phyloP scores from a whole-genome alignment of 2,113 vertebrate species.

The Chaetorhynchus papuensis region DNA sequence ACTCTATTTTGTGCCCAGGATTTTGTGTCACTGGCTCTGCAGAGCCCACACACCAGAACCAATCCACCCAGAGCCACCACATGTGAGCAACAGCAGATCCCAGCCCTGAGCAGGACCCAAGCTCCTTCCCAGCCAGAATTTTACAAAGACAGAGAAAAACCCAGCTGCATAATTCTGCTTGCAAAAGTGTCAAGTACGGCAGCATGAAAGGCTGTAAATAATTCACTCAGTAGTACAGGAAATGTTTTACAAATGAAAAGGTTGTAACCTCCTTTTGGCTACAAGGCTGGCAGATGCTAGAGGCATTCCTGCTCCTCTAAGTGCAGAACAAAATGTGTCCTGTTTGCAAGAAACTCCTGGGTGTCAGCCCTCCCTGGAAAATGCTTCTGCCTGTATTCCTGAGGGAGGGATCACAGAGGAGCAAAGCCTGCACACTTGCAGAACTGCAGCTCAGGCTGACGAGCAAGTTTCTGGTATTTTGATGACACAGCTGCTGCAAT shows the following conservation, averaged over 20 bases:
- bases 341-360: background rate
- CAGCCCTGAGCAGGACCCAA: background rate
- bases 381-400: background rate
- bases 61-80: background rate
- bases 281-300: background rate
- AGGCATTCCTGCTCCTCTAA: background rate
- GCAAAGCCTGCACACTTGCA: background rate
- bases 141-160: background rate
- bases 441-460: background rate
- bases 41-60: background rate
- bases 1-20: rapidly evolving
- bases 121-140: background rate
- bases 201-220: background rate
- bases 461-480: background rate
- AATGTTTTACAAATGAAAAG: constrained; percentile 41
- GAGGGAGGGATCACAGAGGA: background rate
- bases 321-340: background rate
- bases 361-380: background rate
- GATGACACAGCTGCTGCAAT: background rate
- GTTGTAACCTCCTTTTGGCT: constrained; percentile 9
- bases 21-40: background rate
- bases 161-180: background rate
- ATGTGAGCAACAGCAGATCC: background rate
- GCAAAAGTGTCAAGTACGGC: background rate
- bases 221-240: background rate